These are phyloP conservation scores for Rambutsinella grinnellia DNA, from an alignment of 2,888 invertebrate species.

Conservation along the genomic window DNA sequence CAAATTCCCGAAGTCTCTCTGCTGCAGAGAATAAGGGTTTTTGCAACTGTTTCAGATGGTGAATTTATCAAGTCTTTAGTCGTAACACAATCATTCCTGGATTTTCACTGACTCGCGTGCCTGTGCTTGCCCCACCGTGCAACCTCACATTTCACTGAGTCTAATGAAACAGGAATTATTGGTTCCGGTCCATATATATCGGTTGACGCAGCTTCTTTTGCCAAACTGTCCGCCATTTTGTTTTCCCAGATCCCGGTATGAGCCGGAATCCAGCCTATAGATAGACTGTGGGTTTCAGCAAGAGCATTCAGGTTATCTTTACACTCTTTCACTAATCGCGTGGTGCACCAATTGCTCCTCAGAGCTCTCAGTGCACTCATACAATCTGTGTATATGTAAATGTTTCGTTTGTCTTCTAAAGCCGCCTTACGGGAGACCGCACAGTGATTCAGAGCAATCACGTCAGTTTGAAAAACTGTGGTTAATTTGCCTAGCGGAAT, in stretches of 20 bases:
- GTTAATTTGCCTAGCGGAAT: conserved; percentile 17
- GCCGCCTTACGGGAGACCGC: not conserved
- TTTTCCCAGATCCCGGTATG: conserved; percentile 30
- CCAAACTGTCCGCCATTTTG: conserved; percentile 24
- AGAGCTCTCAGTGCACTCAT: conserved; percentile 16
- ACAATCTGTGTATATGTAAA: conserved; percentile 26
- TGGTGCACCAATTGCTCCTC: conserved; percentile 3
- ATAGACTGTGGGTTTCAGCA: not conserved
- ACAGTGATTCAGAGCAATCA: not conserved
- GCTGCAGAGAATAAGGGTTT: no score
- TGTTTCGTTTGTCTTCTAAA: not conserved
- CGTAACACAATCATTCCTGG: no score
- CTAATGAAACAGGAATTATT: conserved; percentile 4
- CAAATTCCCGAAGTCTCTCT: no score
- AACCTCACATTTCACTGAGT: not conserved
- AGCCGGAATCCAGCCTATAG: conserved; percentile 41
- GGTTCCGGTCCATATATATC: conserved; percentile 20
- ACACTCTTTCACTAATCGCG: conserved; percentile 7
- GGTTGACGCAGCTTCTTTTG: conserved; percentile 12
- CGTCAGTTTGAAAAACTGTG: conserved; percentile 38
- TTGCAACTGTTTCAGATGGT: no score
- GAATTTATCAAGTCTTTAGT: no score
- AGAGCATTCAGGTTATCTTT: not conserved
- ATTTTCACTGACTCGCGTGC: no score
- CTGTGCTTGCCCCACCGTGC: not conserved